Evolutionary conservation across 2,113 vertebrate genomes (phyloP), one percentile per base, ranked within the genome.

Genomic region (Promerops cafer): DNA sequence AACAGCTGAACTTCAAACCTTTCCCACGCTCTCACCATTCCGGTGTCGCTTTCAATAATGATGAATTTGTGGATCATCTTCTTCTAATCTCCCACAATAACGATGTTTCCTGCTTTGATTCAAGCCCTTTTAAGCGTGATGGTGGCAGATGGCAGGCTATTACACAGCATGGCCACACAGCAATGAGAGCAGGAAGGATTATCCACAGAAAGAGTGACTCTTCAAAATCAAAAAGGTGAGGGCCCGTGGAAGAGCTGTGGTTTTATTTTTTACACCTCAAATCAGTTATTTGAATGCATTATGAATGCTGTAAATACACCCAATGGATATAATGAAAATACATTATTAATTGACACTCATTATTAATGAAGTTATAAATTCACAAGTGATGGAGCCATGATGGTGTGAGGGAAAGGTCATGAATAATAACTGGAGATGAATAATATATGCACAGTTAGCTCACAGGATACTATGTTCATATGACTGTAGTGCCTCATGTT

Each of bases 321-420:
- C 75, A 57, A 75, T 84, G 66, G 93, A 93, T 95, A 94, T 85
- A 96, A 95, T 47, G 14, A 93, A 96, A 92, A 96, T 97, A 39
- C 80, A 97, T 97, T 97, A 97, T 97, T 97, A 97, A 97, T 96
- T 95, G 66, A 35, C 91, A 90, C 93, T 87, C 82, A 96, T 97
- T 97, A 97, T 97, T 97, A 95, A 97, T 96, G 96, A 94, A 89
- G 85, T 95, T 96, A 96, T 78, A 95, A 89, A 96, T 96, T 94
- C 93, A 94, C 81, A 87, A 97, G 91, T 87, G 95, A 96, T 79
- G 56, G 83, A 94, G 90, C 80, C 92, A 84, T 74, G 78, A 92
- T 6, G 2, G 77, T 82, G 87, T 82, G 83, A 94, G 74, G 77
- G 77, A 93, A 91, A 90, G 91, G 95, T 88, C 85, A 94, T 93